Conservation (phyloP, 92 coral and sea anemone genomes). For the Palythoa grandis region DNA sequence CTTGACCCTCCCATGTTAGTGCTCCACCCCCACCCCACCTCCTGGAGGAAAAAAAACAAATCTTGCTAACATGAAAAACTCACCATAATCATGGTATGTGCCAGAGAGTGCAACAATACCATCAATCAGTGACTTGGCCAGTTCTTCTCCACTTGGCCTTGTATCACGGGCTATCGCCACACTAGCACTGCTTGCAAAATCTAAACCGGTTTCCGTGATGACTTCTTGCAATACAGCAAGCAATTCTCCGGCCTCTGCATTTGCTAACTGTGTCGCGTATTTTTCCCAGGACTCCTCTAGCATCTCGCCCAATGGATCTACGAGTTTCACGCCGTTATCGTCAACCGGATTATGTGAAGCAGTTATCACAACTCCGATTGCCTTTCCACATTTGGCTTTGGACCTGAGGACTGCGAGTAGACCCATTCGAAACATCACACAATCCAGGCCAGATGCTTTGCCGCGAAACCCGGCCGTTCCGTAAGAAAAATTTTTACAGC, state of each 20-base stretch:
- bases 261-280: slow-evolving; percentile 84
- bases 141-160: slow-evolving; percentile 82
- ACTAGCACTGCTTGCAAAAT: slow-evolving; percentile 70
- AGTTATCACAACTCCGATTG: slow-evolving; percentile 92
- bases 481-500: slow-evolving; percentile 71
- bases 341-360: slow-evolving; percentile 97
- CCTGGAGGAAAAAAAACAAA: neutral
- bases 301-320: slow-evolving; percentile 99
- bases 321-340: slow-evolving; percentile 96
- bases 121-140: slow-evolving; percentile 74
- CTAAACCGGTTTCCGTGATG: slow-evolving; percentile 47
- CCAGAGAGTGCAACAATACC: slow-evolving; percentile 92
- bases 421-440: slow-evolving; percentile 99
- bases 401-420: slow-evolving; percentile 91
- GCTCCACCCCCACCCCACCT: neutral
- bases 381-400: slow-evolving; percentile 79
- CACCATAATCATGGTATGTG: slow-evolving; percentile 82
- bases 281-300: slow-evolving; percentile 93
- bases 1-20: no score
- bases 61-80: neutral
- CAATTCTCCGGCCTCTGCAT: slow-evolving; percentile 80
- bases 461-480: slow-evolving; percentile 98
- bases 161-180: slow-evolving; percentile 93
- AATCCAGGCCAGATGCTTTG: slow-evolving; percentile 71
- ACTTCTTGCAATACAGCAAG: slow-evolving; percentile 63